Evolutionary conservation across 2,888 invertebrate genomes (phyloP).

Genomic region (Junonia oenone): DNA sequence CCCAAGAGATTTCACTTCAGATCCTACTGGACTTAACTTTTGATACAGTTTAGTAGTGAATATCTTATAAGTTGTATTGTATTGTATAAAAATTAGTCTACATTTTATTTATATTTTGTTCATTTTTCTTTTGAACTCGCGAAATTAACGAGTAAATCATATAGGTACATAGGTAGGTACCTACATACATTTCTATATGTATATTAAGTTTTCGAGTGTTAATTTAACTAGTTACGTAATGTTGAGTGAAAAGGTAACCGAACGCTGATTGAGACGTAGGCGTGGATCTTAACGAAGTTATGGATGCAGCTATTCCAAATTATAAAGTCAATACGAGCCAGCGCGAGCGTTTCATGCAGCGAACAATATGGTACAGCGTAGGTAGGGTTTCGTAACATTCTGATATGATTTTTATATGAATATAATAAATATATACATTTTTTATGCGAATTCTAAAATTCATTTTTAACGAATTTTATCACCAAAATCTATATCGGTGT

Average conservation of each 20-base stretch:
- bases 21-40: too few relatives aligned
- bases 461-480: too few relatives aligned
- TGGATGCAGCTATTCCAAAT: neutral
- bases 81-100: too few relatives aligned
- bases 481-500: too few relatives aligned
- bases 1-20: too few relatives aligned
- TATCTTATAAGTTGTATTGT: too few relatives aligned
- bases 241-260: slow-evolving; percentile 22
- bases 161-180: neutral
- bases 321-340: neutral
- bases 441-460: too few relatives aligned
- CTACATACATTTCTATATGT: too few relatives aligned
- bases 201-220: slow-evolving; percentile 4
- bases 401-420: neutral
- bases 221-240: slow-evolving; percentile 14
- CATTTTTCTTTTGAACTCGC: neutral
- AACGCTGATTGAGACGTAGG: slow-evolving; percentile 22
- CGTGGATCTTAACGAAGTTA: neutral
- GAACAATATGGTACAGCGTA: neutral
- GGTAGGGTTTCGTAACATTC: too few relatives aligned
- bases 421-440: neutral
- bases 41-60: too few relatives aligned
- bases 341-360: neutral
- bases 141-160: slow-evolving; percentile 1
- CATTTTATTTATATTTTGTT: neutral